These are phyloP conservation scores for Lytechinus pictus DNA, from an alignment of 35 echinoderm and acorn worm genomes.

Conservation along the genomic window DNA sequence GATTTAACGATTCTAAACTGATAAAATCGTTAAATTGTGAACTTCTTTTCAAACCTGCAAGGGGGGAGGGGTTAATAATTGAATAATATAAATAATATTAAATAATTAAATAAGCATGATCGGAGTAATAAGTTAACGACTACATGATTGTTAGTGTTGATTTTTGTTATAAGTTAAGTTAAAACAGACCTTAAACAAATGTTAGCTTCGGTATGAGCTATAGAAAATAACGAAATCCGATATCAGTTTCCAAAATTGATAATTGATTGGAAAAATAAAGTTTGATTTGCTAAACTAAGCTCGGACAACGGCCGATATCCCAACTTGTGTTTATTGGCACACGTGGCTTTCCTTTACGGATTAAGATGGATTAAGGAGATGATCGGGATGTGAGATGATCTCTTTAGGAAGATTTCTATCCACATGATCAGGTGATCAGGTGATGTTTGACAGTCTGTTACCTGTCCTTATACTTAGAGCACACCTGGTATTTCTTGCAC, in stretches of 20 bases:
- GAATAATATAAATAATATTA: too few relatives aligned
- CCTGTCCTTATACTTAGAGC: neutral
- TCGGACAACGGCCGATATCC: neutral
- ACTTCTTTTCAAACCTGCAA: too few relatives aligned
- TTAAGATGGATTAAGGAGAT: neutral
- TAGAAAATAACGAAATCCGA: too few relatives aligned
- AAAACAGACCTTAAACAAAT: too few relatives aligned
- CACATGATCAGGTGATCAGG: constrained; percentile 17
- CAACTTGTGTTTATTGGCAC: constrained; percentile 24
- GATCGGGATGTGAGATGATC: constrained; percentile 15
- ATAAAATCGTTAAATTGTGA: too few relatives aligned
- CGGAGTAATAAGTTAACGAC: too few relatives aligned
- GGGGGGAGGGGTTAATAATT: too few relatives aligned
- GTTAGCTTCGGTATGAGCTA: too few relatives aligned
- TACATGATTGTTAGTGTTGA: too few relatives aligned
- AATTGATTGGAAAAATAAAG: neutral
- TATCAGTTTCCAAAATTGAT: neutral
- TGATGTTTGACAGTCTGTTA: neutral
- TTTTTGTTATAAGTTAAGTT: too few relatives aligned
- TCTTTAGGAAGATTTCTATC: neutral
- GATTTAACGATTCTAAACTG: too few relatives aligned
- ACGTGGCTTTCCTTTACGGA: constrained; percentile 38
- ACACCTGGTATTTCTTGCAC: neutral
- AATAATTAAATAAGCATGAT: too few relatives aligned
- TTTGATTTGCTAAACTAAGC: constrained; percentile 7